Evolutionary conservation across 2,113 vertebrate species (phyloP).

Genomic region (Tetrao urogallus): DNA sequence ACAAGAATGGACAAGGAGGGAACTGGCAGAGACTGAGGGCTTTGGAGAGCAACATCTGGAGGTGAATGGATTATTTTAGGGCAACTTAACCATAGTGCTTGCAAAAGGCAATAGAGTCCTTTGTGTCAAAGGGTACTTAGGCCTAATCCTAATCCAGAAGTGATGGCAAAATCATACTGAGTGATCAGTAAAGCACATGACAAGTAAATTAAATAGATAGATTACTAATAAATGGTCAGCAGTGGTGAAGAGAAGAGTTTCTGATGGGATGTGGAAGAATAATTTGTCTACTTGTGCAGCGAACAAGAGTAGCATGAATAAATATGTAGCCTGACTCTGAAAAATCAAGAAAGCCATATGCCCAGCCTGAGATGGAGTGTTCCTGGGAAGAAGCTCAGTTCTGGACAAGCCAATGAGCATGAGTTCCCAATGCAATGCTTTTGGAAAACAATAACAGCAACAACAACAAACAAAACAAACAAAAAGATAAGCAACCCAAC

Average conservation of each 20-base stretch:
- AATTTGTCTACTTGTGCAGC: neutral
- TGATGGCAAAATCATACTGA: neutral
- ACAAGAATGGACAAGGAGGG: neutral
- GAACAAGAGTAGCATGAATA: rapidly evolving
- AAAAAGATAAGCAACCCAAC: neutral
- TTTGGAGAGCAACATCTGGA: neutral
- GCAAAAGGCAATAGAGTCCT: neutral
- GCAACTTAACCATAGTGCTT: neutral
- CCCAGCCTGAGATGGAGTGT: neutral
- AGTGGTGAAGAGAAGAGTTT: neutral
- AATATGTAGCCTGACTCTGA: neutral
- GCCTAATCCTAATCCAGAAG: neutral
- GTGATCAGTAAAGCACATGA: neutral
- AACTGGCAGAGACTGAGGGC: neutral
- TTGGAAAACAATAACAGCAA: neutral
- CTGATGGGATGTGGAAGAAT: neutral
- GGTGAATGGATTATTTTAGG: neutral
- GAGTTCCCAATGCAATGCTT: neutral
- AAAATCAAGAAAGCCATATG: neutral
- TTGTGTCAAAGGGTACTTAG: neutral
- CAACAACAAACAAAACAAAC: neutral
- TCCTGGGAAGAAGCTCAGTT: neutral
- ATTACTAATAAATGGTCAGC: rapidly evolving
- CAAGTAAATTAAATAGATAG: neutral
- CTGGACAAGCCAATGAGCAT: neutral